Percentiles rank a stretch among this genome's conserved stretches.
Conservation (phyloP, 2,113 vertebrate species). For the Corythoichthys intestinalis region DNA sequence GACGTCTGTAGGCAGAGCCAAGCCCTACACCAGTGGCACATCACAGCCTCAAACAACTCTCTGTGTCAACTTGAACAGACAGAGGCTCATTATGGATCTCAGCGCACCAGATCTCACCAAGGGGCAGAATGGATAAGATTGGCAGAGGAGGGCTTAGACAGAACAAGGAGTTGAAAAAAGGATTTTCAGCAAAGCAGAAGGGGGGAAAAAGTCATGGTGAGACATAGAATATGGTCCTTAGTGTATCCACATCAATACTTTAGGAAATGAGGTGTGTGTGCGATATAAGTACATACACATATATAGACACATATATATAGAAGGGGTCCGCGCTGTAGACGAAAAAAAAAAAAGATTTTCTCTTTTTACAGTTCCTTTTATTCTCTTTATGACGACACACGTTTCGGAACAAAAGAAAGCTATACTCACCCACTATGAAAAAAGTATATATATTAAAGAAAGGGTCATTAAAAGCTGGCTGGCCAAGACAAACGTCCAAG, state of each 20-base stretch:
- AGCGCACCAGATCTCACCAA: slow-evolving; percentile 43
- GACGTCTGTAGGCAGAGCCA: slow-evolving; percentile 19
- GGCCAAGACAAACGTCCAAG: no score
- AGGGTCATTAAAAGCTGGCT: no score
- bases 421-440: no score
- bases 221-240: slow-evolving; percentile 15
- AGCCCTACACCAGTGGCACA: slow-evolving; percentile 44
- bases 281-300: no score
- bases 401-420: no score
- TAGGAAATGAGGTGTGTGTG: neutral
- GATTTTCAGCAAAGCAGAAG: slow-evolving; percentile 2
- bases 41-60: slow-evolving; percentile 57
- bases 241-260: slow-evolving; percentile 8
- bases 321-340: no score
- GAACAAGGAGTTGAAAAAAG: slow-evolving; percentile 18
- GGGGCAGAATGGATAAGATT: slow-evolving; percentile 29
- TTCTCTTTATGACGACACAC: no score
- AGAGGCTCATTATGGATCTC: slow-evolving; percentile 65
- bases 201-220: neutral
- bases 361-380: no score
- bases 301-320: no score
- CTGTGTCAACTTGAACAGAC: slow-evolving; percentile 60
- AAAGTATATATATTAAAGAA: no score
- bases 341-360: no score
- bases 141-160: slow-evolving; percentile 19